Base-by-base conservation (phyloP, 2,113 vertebrate species). In the Lepisosteus oculatus region DNA sequence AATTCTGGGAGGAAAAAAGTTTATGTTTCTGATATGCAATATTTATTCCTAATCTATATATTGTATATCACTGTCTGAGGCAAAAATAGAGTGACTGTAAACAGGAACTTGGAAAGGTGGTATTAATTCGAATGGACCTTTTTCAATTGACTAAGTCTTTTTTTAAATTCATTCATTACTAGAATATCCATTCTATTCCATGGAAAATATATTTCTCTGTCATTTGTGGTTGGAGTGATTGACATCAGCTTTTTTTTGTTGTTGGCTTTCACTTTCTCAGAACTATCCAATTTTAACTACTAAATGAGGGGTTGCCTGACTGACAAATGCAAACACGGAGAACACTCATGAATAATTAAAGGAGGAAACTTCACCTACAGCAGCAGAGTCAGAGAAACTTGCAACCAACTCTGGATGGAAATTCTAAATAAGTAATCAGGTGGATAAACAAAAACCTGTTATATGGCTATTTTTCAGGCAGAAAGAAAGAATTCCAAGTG, bases 291-390 rank as follows among this genome's bases (percentile, higher is more conserved):
- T 64, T 47, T 61, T 43, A 61, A 12, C 45, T 71, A 59, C 56
- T 66, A 67, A 45, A 15, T 70, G 55, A 70, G 57, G 57, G 61
- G 70, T 14, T 64, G n/a, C 13, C 5, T 44, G 45, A 64, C 14
- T 64, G 70, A 64, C 70, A 71, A 54, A 44, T 47, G 54, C 43
- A 72, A 72, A 72, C 61, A 72, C 62, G 13, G 56, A 65, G 41
- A n/a, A 47, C 43, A 9, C 11, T 41, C 55, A 51, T 70, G 41
- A 72, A 72, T 65, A 55, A 45, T 72, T 72, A 59, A 67, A 57
- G 12, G 42, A n/a, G n/a, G 65, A 55, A 75, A 7, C 11, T 63
- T 8, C 42, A 61, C 43, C 51, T 45, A 57, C n/a, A 14, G 41
- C 68, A 75, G 55, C 29, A 17, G 55, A 59, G 45, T 12, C 57